Evolutionary conservation across 2,888 invertebrate genomes (phyloP), one percentile per base, ranked within the genome.

Genomic region (Panzeria rudis): DNA sequence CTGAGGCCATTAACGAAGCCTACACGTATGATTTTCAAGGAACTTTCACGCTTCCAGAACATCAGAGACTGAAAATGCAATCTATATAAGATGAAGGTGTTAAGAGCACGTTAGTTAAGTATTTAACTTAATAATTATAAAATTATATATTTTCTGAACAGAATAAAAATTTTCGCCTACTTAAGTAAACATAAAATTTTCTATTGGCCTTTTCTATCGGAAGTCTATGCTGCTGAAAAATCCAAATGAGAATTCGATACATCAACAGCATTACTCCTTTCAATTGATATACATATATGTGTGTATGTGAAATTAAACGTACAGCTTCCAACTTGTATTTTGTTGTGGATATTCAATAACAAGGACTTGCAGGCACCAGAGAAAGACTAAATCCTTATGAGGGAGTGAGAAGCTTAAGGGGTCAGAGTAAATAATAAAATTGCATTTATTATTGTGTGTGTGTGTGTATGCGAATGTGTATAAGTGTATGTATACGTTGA

Each of bases 211-310:
- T 68, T 44, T 17, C 54, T 52, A 8, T 7, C 13, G n/a, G 8
- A 23, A 71, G 44, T 62, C 23, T 38, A n/a, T n/a, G 44, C 32
- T 23, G 56, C 41, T 32, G 8, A 61, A 62, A 68, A 77, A 61
- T 61, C 64, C 47, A 69, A 62, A 72, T 62, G 61, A 73, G 73
- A 81, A 73, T 84, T 84, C 73, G n/a, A 81, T 84, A 72, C 54
- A 77, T 81, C 72, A 77, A 72, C 25, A 62, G 66, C 50, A 84
- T 71, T 59, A 68, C 35, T 29, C 23, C 29, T 13, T n/a, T 23
- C 41, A 47, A 62, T 62, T 13, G 71, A 15, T 32, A 35, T 29
- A 35, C 29, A 71, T 29, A 3, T 32, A 11, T 20, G n/a, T 71
- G 11, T 11, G 11, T 38, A 5, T 52, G 35, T 38, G 25, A 15